These are phyloP conservation scores for Salticus scenicus DNA, from an alignment of 2,888 invertebrate species.

Conservation along the genomic window DNA sequence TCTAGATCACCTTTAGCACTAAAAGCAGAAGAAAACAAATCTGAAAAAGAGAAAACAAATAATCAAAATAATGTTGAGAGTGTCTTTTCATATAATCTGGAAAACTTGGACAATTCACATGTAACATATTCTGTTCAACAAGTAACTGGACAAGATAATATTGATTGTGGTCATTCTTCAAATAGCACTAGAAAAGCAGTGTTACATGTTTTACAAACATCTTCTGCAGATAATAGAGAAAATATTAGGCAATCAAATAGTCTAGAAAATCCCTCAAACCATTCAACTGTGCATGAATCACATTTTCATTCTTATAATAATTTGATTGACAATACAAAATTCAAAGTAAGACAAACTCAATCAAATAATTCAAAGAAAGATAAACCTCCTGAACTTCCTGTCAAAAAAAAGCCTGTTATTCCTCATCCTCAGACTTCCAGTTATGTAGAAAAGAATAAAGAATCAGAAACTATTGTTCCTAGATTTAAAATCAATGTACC, in stretches of 20 bases:
- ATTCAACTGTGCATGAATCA: background rate
- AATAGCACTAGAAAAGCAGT: background rate
- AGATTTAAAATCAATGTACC: conserved; percentile 49
- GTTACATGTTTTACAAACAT: no score
- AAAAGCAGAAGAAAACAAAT: conserved; percentile 25
- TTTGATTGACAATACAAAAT: background rate
- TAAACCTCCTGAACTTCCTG: conserved; percentile 48
- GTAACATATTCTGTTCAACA: background rate
- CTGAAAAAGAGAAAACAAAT: conserved; percentile 17
- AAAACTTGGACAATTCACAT: background rate
- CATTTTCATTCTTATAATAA: background rate
- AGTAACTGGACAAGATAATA: background rate
- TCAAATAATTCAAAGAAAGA: conserved; percentile 27
- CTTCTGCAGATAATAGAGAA: background rate
- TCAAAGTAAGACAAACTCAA: background rate
- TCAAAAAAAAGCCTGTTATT: conserved; percentile 48
- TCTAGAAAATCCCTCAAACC: background rate
- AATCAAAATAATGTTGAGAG: background rate
- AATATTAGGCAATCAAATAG: background rate
- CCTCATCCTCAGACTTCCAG: conserved; percentile 15
- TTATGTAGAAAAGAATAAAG: background rate
- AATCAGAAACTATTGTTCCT: conserved; percentile 32
- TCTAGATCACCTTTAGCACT: background rate
- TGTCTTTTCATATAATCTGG: background rate
- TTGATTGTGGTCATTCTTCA: background rate